Conservation (phyloP, 64 coral and sea anemone species). For the Trachythela sp. region DNA sequence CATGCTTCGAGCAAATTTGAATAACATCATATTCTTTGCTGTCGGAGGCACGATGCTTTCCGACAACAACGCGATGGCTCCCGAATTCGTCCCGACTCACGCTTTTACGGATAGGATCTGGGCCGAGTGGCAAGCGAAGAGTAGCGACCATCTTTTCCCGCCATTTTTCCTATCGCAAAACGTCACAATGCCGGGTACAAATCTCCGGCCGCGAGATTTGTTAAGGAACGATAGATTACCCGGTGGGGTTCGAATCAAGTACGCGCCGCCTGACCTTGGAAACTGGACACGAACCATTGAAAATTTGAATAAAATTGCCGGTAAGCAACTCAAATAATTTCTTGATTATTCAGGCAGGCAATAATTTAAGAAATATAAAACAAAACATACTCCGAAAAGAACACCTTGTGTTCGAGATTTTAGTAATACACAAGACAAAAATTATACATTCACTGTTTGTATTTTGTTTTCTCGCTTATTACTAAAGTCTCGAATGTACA, state of each 20-base stretch:
- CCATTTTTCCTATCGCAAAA: not conserved
- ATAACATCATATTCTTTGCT: conserved; percentile 19
- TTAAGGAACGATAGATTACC: not conserved
- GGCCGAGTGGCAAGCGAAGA: not conserved
- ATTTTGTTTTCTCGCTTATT: no score
- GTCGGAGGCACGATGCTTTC: conserved; percentile 44
- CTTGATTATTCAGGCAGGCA: no score
- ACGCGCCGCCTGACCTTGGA: not conserved
- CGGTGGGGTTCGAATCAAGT: not conserved
- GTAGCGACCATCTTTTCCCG: not conserved
- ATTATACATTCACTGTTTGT: no score
- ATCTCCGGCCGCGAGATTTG: not conserved
- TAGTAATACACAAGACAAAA: no score
- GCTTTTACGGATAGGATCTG: conserved; percentile 15
- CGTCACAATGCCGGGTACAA: not conserved
- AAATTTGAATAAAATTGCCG: not conserved
- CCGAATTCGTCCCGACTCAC: conserved; percentile 52
- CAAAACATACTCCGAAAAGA: not conserved
- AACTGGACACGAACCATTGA: not conserved
- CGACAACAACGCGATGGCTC: not conserved
- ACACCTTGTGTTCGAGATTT: no score
- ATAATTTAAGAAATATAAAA: no score
- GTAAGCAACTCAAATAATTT: not conserved
- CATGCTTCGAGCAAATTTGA: not conserved
- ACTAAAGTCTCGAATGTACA: no score